A percentile compares a stretch with the other conserved stretches of the same genome.
Conservation (phyloP, 2,888 invertebrate genomes). For the Caenorhabditis zanzibari region DNA sequence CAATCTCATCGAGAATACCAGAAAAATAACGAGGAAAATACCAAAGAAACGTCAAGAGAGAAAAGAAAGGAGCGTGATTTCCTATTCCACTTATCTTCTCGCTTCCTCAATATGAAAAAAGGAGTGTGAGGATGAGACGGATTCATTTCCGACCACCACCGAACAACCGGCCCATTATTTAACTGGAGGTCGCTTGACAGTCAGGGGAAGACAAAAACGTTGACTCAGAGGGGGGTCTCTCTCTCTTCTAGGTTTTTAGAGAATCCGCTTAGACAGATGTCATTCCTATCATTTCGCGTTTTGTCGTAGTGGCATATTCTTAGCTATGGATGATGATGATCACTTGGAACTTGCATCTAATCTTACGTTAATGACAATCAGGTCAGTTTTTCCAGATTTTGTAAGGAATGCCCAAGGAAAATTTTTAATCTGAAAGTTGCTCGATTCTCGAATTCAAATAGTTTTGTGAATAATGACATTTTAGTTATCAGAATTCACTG, state of each 20-base stretch:
- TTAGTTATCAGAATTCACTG: no score
- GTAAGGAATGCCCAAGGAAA: not conserved
- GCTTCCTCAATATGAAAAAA: slow-evolving; percentile 52
- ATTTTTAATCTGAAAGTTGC: not conserved
- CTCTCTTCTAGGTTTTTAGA: slow-evolving; percentile 44
- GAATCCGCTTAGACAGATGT: slow-evolving; percentile 62
- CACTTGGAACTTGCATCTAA: slow-evolving; percentile 42
- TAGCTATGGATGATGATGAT: slow-evolving; percentile 43
- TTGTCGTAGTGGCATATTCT: slow-evolving; percentile 41
- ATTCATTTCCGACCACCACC: slow-evolving; percentile 49
- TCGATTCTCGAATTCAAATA: no score
- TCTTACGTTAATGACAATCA: slow-evolving; percentile 35
- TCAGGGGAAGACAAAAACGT: slow-evolving; percentile 60
- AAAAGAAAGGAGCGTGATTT: slow-evolving; percentile 54
- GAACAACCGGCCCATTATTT: slow-evolving; percentile 62
- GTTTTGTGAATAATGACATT: no score
- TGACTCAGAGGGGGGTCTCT: slow-evolving; percentile 58
- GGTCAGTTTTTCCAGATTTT: slow-evolving; percentile 31
- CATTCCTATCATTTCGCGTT: slow-evolving; percentile 52
- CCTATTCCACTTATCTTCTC: slow-evolving; percentile 54
- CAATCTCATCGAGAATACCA: slow-evolving; percentile 25
- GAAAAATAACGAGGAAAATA: slow-evolving; percentile 28
- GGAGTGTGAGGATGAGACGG: slow-evolving; percentile 43
- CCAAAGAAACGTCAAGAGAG: slow-evolving; percentile 28
- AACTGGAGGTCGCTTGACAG: slow-evolving; percentile 61